Base-by-base conservation (phyloP, 2,797 vertebrate genomes). In the Ctenosaura bakeri region DNA sequence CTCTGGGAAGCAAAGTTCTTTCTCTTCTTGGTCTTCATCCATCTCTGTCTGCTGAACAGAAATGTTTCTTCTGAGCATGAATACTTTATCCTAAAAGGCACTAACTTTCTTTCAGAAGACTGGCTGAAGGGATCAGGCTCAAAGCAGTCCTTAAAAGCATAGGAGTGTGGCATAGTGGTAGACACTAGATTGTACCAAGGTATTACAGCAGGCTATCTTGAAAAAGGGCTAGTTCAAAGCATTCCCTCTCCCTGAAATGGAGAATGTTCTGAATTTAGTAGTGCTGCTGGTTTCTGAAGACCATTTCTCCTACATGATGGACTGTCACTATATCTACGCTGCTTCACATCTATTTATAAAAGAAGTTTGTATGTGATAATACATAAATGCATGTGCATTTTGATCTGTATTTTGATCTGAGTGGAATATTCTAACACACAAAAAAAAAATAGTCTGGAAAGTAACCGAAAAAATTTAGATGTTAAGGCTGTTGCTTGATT, bases 21-120 rank as follows among this genome's bases (percentile, higher is more conserved):
- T 0, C 0, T 2, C 20, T 69, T 26, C 71, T 4, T 2, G 29
- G 0, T 85, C 59, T 59, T 54, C 81, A 74, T 0, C 0, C 1
- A 9, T 7, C 54, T n/a, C 16, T 0, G 38, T 62, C 69, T 6
- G 2, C 59, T 85, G 4, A 71, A 0, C 0, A 8, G 22, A 83
- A 50, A n/a, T 9, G 26, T 73, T 16, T 54, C 66, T 26, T 84
- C n/a, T 32, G 8, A 38, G 18, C 10, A 1, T n/a, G 1, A 38
- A 13, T 46, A 64, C 4, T 85, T 35, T 85, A 7, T 77, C 10
- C 42, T 26, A 6, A 71, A 62, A 35, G 0, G 4, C 38, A 50
- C 32, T 74, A 32, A 46, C 38, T 59, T 59, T 35, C 22, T 79
- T n/a, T 46, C 5, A 42, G 42, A 24, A 32, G 13, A 14, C 81